Conservation (phyloP, 2,113 vertebrate genomes). For the Sapayoa aenigma region DNA sequence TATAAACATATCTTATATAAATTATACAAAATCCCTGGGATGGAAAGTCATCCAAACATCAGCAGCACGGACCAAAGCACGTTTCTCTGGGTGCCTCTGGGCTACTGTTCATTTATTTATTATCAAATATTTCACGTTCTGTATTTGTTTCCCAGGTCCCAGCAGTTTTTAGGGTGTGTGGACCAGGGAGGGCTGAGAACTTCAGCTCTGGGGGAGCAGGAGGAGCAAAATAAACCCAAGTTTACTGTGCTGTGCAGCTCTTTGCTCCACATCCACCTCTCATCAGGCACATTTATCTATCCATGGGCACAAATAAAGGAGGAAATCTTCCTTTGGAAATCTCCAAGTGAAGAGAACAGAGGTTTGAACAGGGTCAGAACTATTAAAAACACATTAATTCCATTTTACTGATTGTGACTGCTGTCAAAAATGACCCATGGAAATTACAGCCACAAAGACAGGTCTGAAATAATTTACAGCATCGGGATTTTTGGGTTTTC, state of each 20-base stretch:
- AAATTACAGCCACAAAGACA: not conserved
- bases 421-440: not conserved
- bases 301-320: not conserved
- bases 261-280: accelerated
- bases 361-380: not conserved
- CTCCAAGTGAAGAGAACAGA: accelerated
- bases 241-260: not conserved
- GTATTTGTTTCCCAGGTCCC: not conserved
- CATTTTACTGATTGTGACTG: not conserved
- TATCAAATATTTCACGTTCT: no score
- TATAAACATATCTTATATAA: no score
- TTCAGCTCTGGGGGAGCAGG: no score
- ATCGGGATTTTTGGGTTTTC: not conserved
- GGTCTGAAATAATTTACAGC: not conserved
- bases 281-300: accelerated
- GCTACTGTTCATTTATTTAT: no score
- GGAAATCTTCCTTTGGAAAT: not conserved
- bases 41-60: not conserved
- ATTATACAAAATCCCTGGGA: not conserved
- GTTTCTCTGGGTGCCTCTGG: not conserved
- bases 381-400: not conserved
- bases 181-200: not conserved
- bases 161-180: no score
- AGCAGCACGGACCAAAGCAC: not conserved
- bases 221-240: not conserved